Conservation (phyloP, 2,797 vertebrate genomes). For the Salmo trutta region DNA sequence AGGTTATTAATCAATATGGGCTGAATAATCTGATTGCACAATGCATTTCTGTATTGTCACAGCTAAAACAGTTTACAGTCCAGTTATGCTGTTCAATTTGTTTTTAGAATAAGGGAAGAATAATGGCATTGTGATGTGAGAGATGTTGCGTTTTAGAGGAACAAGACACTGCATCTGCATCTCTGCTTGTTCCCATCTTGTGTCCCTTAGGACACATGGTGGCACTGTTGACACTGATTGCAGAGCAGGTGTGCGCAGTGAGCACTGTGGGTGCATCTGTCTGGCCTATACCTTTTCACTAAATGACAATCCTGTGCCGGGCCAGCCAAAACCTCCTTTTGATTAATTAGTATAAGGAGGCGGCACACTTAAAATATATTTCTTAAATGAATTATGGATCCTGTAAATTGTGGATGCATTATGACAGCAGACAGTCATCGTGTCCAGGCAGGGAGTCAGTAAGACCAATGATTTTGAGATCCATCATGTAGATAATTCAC, state of each 20-base stretch:
- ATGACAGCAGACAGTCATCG: slow-evolving; percentile 2
- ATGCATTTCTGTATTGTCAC: background rate
- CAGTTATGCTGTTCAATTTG: background rate
- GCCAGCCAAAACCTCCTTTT: slow-evolving; percentile 38
- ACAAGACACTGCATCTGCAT: background rate
- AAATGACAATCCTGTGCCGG: slow-evolving; percentile 33
- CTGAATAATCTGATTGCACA: background rate
- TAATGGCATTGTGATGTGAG: background rate
- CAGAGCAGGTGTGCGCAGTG: background rate
- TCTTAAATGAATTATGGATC: slow-evolving; percentile 37
- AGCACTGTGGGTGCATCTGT: slow-evolving; percentile 26
- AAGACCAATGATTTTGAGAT: background rate
- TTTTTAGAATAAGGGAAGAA: background rate
- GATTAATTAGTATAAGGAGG: slow-evolving; percentile 16
- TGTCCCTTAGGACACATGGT: slow-evolving; percentile 66
- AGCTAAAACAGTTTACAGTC: background rate
- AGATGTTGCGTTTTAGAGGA: background rate
- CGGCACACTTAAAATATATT: slow-evolving; percentile 7
- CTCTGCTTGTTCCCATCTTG: slow-evolving; percentile 2
- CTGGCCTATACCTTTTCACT: slow-evolving; percentile 57
- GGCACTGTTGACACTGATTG: slow-evolving; percentile 70
- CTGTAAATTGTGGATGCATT: slow-evolving; percentile 5
- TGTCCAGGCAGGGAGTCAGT: background rate
- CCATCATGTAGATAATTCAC: background rate
- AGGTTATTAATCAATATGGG: background rate